Base-by-base conservation (phyloP, 2,797 vertebrate genomes). In the Ficedula albicollis region DNA sequence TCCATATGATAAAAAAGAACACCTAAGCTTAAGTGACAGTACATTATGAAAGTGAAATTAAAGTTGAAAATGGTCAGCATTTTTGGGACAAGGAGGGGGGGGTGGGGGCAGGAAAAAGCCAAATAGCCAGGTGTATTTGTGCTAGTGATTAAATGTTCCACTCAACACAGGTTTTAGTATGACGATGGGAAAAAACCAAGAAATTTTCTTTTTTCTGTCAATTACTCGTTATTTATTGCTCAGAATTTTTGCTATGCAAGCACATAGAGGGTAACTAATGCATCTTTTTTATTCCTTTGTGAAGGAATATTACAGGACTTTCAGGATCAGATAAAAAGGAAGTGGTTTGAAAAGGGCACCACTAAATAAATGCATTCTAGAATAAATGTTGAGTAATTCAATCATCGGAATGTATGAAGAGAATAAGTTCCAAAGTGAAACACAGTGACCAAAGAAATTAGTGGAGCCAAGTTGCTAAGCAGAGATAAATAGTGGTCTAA, bases 401-500 rank as follows among this genome's bases (percentile, higher is more conserved):
- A 72, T 72, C 73, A 81, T 77, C 77, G 81, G n/a, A 95, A 44
- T 86, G 64, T 30, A 76, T 17, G 80, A 93, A 48, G 11, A 86
- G 72, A 92, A 39, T 60, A 66, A 87, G 51, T 59, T 95, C 73
- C 1, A 1, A 67, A 93, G 68, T 87, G 76, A 80, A 78, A 75
- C 77, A 93, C 41, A 77, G 74, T 94, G 93, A 93, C 87, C 95
- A 95, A 81, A 89, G 55, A 95, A 95, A 82, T 94, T 89, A 95
- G 70, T 29, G 68, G 72, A 96, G 69, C 64, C 41, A 76, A 87
- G 67, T 95, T 94, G 51, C 84, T 90, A 93, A 96, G 81, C 54
- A 93, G 56, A 97, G 89, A 96, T 88, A 96, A 94, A 97, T 89
- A 91, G 76, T 32, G 48, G 29, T 29, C 78, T 96, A 95, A 97